Evolutionary conservation across 2,888 invertebrate species (phyloP).

Genomic region (Diabrotica balteata): DNA sequence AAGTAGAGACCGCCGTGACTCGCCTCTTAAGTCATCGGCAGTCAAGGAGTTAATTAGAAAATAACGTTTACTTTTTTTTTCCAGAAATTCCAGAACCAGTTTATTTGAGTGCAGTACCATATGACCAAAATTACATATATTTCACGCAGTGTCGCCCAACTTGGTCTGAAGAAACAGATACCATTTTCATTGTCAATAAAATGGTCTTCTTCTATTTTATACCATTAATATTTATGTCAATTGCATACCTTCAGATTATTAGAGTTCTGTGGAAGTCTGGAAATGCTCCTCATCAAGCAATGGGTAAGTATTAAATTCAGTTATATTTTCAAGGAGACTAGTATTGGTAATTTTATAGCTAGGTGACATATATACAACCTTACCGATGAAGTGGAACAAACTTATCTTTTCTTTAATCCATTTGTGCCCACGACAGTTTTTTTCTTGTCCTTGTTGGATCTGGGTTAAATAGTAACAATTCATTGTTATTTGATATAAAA

Average conservation of each 20-base stretch:
- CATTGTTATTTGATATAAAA: too few species aligned
- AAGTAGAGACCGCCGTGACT: too few species aligned
- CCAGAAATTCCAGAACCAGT: slow-evolving; percentile 81
- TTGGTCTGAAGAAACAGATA: slow-evolving; percentile 75
- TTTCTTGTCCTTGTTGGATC: too few species aligned
- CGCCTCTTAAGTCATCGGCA: too few species aligned
- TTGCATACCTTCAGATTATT: slow-evolving; percentile 85
- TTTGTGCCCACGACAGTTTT: too few species aligned
- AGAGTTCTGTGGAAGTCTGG: slow-evolving; percentile 82
- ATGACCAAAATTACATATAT: slow-evolving; percentile 62
- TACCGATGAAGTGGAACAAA: too few species aligned
- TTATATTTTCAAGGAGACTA: too few species aligned
- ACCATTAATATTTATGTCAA: slow-evolving; percentile 82
- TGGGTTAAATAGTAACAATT: too few species aligned
- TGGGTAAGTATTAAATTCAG: slow-evolving; percentile 46
- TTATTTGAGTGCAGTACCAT: slow-evolving; percentile 68
- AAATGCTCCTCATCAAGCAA: slow-evolving; percentile 74
- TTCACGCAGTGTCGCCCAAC: slow-evolving; percentile 71
- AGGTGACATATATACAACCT: too few species aligned
- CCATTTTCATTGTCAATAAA: slow-evolving; percentile 73
- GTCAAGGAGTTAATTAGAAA: background rate
- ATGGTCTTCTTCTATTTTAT: slow-evolving; percentile 78
- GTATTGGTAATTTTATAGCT: too few species aligned
- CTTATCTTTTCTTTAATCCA: too few species aligned
- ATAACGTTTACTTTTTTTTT: slow-evolving; percentile 37